Conservation (phyloP, 1,140 invertebrate species). For the Bombus polaris region DNA sequence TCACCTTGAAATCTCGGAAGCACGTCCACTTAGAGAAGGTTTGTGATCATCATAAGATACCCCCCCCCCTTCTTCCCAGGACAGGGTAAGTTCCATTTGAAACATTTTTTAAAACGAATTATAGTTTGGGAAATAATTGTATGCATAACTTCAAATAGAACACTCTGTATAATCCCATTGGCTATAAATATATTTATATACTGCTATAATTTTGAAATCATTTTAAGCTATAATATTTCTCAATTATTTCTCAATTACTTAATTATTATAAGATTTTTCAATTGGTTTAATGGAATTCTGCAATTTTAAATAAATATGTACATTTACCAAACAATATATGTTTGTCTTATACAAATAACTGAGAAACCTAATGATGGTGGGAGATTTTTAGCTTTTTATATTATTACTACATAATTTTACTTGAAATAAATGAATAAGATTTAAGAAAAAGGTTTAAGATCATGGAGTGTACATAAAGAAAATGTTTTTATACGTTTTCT, state of each 20-base stretch:
- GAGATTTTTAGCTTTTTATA: not conserved
- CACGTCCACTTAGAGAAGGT: no score
- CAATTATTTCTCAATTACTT: not conserved
- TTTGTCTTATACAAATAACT: not conserved
- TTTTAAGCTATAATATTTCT: not conserved
- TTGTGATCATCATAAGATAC: no score
- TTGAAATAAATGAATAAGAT: not conserved
- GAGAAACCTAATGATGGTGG: not conserved
- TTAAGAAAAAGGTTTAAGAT: not conserved
- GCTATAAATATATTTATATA: not conserved
- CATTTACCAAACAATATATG: conserved; percentile 7
- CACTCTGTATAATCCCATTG: no score
- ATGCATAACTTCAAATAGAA: no score
- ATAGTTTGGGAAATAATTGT: no score
- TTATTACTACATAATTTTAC: not conserved
- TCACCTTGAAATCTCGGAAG: no score
- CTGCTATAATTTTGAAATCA: not conserved
- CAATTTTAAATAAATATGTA: not conserved
- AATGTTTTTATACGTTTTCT: not conserved
- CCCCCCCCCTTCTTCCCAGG: no score
- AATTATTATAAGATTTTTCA: not conserved
- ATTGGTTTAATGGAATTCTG: no score
- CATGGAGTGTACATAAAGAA: not conserved
- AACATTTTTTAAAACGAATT: no score
- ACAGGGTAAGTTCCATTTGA: no score